These are phyloP conservation scores for Spicauda simplicius DNA, from an alignment of 2,888 invertebrate species.

Conservation along the genomic window DNA sequence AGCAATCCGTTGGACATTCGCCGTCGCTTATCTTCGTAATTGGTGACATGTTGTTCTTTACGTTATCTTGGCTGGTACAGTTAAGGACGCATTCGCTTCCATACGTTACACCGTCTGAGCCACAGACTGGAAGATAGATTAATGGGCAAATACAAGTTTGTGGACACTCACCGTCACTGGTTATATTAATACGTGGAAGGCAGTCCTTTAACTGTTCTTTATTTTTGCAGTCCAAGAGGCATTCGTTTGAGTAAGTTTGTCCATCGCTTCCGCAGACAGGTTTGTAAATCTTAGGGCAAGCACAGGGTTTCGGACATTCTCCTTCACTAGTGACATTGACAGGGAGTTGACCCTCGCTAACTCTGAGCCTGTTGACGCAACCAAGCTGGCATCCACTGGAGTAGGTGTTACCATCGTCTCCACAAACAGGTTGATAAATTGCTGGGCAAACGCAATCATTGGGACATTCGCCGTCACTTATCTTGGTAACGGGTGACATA, in stretches of 20 bases:
- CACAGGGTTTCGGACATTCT: slow-evolving; percentile 36
- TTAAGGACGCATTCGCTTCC: slow-evolving; percentile 40
- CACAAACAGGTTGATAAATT: slow-evolving; percentile 28
- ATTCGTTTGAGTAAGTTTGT: no score
- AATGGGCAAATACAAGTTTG: slow-evolving; percentile 34
- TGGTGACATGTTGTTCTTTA: slow-evolving; percentile 7
- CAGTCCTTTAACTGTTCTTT: slow-evolving; percentile 6
- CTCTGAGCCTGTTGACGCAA: slow-evolving; percentile 40
- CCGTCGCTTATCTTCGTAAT: slow-evolving; percentile 23
- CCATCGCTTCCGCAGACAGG: slow-evolving; percentile 51
- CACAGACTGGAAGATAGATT: slow-evolving; percentile 41
- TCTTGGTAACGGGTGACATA: slow-evolving; percentile 18
- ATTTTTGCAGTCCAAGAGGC: no score
- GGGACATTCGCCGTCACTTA: slow-evolving; percentile 36
- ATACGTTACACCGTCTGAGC: slow-evolving; percentile 40
- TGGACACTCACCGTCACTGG: slow-evolving; percentile 35
- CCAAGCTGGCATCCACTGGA: slow-evolving; percentile 42
- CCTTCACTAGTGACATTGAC: slow-evolving; percentile 31
- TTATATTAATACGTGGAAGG: slow-evolving; percentile 10
- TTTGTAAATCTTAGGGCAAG: slow-evolving; percentile 35
- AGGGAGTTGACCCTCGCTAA: not conserved
- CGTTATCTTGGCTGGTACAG: slow-evolving; percentile 31
- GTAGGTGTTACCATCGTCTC: slow-evolving; percentile 47
- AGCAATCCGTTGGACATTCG: slow-evolving; percentile 39
- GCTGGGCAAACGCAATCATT: slow-evolving; percentile 36